Evolutionary conservation across 2,113 vertebrate species (phyloP), one percentile per base, ranked within the genome.

Genomic region (Anhinga anhinga): DNA sequence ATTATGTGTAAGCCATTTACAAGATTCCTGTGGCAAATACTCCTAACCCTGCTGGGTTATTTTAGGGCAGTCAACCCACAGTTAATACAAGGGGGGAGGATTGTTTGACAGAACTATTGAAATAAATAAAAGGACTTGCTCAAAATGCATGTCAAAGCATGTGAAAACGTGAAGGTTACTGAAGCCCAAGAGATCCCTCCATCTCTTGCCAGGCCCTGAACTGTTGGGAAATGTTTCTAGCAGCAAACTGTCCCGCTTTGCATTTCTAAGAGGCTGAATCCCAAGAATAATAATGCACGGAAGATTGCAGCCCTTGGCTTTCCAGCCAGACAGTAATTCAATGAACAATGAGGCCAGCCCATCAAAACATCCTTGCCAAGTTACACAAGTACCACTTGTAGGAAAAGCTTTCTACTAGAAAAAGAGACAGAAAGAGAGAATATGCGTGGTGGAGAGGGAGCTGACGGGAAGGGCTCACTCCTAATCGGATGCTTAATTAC

Each of bases 181-280:
- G 50, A 91, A 96, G 89, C 93, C 91, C 93, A 81, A 59, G 95
- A 95, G 96, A 96, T 94, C 89, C 63, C 84, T 95, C 96, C 69
- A 96, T 85, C 87, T 91, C 91, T 63, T 97, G 93, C 95, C 93
- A 94, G 91, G 78, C 78, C 70, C 53, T 0, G 5, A 94, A 88
- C 78, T 90, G 95, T n/a, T 94, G 95, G 91, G 93, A 95, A 97
- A 95, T 20, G 66, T 89, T 97, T 94, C 81, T 12, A 95, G 89
- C 93, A 94, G 94, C 95, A 93, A 92, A 92, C 90, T 88, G 90
- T 91, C 91, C 88, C 93, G 49, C 91, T 95, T 89, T 97, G 92
- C 96, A 97, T 97, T 96, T 97, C 95, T 95, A 95, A 97, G 94
- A 96, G 96, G 89, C 84, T 88, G 91, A 94, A 96, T 95, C 93